Percentiles rank a stretch among this genome's conserved stretches.
Evolutionary conservation across 2,113 vertebrate genomes (phyloP).

Genomic region (Pipra filicauda): DNA sequence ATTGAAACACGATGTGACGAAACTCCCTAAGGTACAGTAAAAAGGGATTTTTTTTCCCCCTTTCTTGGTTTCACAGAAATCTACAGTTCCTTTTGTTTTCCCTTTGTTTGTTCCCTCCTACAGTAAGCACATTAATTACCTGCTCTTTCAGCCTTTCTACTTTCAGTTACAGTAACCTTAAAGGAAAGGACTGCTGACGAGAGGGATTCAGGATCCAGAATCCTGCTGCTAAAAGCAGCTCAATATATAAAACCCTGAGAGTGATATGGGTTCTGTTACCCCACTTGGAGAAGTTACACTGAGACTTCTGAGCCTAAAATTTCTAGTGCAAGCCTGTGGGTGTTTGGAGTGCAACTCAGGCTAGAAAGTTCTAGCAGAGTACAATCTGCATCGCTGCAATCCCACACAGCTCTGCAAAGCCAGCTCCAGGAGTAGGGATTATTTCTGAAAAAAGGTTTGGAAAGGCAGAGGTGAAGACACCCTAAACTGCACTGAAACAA

Average conservation of each 20-base stretch:
- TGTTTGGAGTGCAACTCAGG: constrained; percentile 34
- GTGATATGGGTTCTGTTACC: neutral
- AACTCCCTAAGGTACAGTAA: neutral
- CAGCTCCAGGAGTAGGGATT: neutral
- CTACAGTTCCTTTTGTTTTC: neutral
- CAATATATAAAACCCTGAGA: neutral
- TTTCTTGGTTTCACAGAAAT: neutral
- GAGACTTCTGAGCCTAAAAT: neutral
- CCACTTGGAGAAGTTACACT: neutral
- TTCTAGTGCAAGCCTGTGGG: constrained; percentile 10
- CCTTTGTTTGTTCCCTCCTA: neutral
- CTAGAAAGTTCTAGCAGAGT: constrained; percentile 17
- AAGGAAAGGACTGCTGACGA: neutral
- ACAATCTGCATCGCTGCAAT: neutral
- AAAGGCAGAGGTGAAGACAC: neutral
- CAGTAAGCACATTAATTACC: neutral
- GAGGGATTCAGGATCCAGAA: neutral
- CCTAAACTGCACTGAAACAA: neutral
- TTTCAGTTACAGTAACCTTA: neutral
- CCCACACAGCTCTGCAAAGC: constrained; percentile 9
- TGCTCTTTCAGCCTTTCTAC: neutral
- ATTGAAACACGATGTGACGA: neutral
- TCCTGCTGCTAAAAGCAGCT: neutral
- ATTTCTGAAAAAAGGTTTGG: neutral
- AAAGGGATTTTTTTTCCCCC: neutral